Conservation (phyloP, 1,140 invertebrate genomes). For the Drosophila burlai region DNA sequence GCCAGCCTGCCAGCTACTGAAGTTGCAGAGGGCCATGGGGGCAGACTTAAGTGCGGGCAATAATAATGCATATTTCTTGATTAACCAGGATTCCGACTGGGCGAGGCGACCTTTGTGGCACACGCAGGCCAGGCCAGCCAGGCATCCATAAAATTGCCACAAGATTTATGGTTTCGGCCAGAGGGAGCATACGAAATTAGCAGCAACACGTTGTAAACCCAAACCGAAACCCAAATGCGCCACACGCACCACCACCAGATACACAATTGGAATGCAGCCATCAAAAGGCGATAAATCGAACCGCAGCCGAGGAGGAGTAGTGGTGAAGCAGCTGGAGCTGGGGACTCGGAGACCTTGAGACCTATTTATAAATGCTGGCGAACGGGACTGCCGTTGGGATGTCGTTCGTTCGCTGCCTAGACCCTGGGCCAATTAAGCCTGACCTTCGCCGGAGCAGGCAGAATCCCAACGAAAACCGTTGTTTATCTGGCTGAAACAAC, state of each 20-base stretch:
- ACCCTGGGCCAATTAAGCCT: conserved; percentile 51
- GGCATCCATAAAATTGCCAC: conserved; percentile 54
- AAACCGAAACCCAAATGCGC: conserved; percentile 24
- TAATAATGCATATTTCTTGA: conserved; percentile 48
- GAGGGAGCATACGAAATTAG: conserved; percentile 65
- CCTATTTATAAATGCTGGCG: conserved; percentile 71
- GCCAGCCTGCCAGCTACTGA: conserved; percentile 29
- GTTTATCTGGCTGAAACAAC: conserved; percentile 46
- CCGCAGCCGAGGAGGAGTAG: neutral
- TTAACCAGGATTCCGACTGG: conserved; percentile 20
- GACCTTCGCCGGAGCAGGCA: conserved; percentile 63
- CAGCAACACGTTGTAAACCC: conserved; percentile 45
- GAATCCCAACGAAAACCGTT: conserved; percentile 60
- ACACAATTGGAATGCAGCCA: conserved; percentile 71
- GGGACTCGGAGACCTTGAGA: conserved; percentile 64
- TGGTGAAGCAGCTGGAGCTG: neutral
- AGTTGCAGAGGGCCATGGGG: neutral
- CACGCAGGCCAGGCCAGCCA: conserved; percentile 28
- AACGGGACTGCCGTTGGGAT: conserved; percentile 61
- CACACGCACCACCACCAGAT: conserved; percentile 32
- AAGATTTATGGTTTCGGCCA: conserved; percentile 74
- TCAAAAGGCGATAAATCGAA: conserved; percentile 75
- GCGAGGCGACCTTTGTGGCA: conserved; percentile 48
- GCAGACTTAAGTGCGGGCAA: conserved; percentile 14
- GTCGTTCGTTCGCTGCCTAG: conserved; percentile 40